Evolutionary conservation across 2,888 invertebrate genomes (phyloP).

Genomic region (Trilocha varians): DNA sequence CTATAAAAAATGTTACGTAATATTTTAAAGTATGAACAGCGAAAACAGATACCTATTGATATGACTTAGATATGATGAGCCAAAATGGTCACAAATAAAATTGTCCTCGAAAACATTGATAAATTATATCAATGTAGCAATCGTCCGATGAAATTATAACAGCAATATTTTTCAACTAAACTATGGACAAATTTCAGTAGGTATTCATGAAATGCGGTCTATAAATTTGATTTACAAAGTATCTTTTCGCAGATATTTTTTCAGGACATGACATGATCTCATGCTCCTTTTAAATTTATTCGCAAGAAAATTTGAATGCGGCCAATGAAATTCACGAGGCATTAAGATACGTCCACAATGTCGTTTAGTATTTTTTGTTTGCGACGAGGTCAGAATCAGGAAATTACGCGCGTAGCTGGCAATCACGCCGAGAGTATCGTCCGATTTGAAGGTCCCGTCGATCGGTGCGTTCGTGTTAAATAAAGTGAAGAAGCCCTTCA

Average conservation of each 20-base stretch:
- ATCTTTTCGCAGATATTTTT: conserved; percentile 15
- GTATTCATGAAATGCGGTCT: conserved; percentile 1
- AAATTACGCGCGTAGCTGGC: conserved; percentile 28
- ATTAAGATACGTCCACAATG: conserved; percentile 13
- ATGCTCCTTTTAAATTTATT: conserved; percentile 21
- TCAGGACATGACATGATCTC: conserved; percentile 6
- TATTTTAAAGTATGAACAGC: too few species aligned
- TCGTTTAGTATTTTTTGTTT: conserved; percentile 18
- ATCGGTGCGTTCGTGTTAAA: conserved; percentile 22
- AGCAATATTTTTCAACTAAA: neutral
- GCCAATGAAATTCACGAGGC: conserved; percentile 16
- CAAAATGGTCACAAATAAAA: neutral
- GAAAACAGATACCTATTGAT: too few species aligned
- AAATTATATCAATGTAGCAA: conserved; percentile 8
- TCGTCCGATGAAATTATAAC: conserved; percentile 3
- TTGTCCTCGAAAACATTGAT: conserved; percentile 5
- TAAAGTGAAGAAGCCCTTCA: conserved; percentile 17
- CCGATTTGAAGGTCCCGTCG: conserved; percentile 32
- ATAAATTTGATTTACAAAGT: conserved; percentile 15
- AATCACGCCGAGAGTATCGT: conserved; percentile 30
- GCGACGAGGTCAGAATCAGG: conserved; percentile 25
- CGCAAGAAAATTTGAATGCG: conserved; percentile 18
- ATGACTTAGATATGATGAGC: neutral
- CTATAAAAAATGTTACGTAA: too few species aligned
- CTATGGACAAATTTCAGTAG: conserved; percentile 1